phyloP scores from a whole-genome alignment of 2,888 invertebrate genomes.

The Cantharis rustica region DNA sequence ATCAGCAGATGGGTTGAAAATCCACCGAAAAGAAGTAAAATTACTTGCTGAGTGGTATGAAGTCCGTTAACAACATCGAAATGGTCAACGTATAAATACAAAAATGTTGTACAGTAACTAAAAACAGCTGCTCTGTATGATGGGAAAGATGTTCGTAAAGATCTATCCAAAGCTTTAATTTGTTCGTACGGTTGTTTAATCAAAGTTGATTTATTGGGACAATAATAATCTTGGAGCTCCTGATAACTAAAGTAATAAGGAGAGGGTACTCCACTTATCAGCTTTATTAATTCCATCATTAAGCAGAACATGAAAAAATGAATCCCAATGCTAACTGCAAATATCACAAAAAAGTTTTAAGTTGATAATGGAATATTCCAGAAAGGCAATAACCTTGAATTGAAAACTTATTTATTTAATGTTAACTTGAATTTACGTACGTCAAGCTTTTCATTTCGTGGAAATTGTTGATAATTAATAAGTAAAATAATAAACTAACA shows the following conservation, averaged over 20 bases:
- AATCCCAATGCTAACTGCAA: background rate
- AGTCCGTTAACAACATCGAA: background rate
- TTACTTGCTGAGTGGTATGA: background rate
- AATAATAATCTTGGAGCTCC: background rate
- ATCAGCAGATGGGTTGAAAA: background rate
- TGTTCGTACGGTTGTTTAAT: background rate
- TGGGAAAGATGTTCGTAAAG: background rate
- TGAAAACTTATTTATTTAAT: background rate
- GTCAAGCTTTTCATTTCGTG: background rate
- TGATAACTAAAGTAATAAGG: background rate
- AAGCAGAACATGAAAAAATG: background rate
- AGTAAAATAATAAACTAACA: background rate
- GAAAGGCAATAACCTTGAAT: background rate
- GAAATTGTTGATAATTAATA: background rate
- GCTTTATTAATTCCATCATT: background rate
- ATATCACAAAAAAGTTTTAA: background rate
- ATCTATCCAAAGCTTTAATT: background rate
- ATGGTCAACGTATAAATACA: background rate
- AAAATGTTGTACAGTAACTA: background rate
- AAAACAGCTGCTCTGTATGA: background rate
- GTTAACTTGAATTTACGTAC: background rate
- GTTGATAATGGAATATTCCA: background rate
- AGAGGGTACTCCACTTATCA: background rate
- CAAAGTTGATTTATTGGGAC: background rate
- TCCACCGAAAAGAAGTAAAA: background rate